Base-by-base conservation (phyloP, 2,888 invertebrate species). In the Spisula solida region DNA sequence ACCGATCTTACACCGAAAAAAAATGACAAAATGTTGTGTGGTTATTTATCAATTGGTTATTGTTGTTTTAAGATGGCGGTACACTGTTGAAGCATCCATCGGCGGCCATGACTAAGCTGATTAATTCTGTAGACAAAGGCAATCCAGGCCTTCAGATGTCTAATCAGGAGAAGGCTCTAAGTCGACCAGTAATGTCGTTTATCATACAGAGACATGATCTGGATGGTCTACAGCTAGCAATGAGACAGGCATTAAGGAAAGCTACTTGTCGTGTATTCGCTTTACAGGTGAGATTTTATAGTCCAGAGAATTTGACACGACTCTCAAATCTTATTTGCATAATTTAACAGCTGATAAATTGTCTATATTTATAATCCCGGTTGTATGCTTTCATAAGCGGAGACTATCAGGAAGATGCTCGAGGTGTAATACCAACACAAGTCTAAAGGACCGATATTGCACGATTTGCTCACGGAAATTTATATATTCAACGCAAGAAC, bases 71-170 rank as follows among this genome's bases (percentile, higher is more conserved):
- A 98, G 98, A 98, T 93, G 98, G 97, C 18, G 98, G 98, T 8
- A 98, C 98, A 0, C 97, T 99, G 12, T 97, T 99, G 0, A 98
- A 98, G 88, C 98, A 99, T 96, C 99, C 99, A 1, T 99, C 99
- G 75, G 98, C 98, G 34, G 98, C 98, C 41, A 97, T 99, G 60
- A 98, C 98, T 90, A 98, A 98, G 93, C 97, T 99, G 93, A 93
- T 98, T 41, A 93, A 91, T 75, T 94, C 96, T 0, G 94, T 95
- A 70, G 95, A 96, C 66, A 94, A 95, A 83, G 91, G 89, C 10
- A 84, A 85, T n/a, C 51, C 87, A 29, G 90, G 90, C 10, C 31
- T 51, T 10, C 79, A 90, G 0, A 89, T 88, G 29, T 91, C 81
- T 29, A 90, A 92, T 31, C 93, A 93, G 25, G 95, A 96, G 79